Conservation (phyloP, 2,797 vertebrate genomes). For the Tachyglossus aculeatus region DNA sequence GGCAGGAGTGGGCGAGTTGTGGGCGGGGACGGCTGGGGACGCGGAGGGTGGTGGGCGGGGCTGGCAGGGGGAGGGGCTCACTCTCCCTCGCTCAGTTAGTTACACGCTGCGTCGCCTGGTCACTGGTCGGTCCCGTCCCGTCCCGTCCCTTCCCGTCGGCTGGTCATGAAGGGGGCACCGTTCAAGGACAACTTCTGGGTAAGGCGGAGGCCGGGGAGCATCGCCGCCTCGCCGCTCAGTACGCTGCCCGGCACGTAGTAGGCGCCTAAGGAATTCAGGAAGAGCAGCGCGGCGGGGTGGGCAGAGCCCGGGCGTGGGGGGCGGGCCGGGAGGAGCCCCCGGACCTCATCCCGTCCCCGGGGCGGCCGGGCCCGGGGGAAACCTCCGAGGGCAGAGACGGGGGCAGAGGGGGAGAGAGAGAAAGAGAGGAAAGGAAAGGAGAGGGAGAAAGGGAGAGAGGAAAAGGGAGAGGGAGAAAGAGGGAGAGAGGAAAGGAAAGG, state of each 20-base stretch:
- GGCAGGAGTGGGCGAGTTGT: no score
- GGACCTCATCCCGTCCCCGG: no score
- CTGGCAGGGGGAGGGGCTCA: no score
- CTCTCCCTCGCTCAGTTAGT: background rate
- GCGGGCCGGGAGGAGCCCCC: background rate
- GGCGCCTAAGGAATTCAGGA: background rate
- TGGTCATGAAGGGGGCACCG: conserved; percentile 58
- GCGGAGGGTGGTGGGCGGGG: no score
- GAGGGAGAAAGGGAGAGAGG: no score
- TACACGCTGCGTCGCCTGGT: no score
- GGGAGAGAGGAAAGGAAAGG: background rate
- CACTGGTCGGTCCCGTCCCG: no score
- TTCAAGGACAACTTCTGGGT: conserved; percentile 77
- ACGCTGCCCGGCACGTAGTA: background rate
- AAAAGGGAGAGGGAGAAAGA: background rate
- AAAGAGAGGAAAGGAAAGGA: no score
- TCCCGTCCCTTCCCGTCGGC: no score
- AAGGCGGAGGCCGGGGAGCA: conserved; percentile 30
- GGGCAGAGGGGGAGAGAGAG: background rate
- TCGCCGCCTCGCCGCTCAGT: fast-evolving
- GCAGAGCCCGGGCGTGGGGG: background rate
- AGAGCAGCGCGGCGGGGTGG: background rate
- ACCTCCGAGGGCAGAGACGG: background rate
- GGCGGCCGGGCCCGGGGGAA: background rate
- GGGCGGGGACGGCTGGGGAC: no score